Evolutionary conservation across 2,113 vertebrate genomes (phyloP).

Genomic region (Astatotilapia flaviijosephi): DNA sequence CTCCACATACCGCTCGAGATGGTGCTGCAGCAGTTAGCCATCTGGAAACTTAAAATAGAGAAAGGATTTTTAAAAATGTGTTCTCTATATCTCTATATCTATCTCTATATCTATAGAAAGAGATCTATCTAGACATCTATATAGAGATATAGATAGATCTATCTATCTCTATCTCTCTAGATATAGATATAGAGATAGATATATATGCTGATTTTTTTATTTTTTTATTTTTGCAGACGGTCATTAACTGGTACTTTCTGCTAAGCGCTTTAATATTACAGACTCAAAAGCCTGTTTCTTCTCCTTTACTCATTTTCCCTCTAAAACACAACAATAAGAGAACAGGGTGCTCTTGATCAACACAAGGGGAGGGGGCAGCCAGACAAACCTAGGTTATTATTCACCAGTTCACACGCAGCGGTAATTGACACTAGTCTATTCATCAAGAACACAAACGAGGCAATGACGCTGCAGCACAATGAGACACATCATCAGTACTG

Average conservation of each 20-base stretch:
- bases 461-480: background rate
- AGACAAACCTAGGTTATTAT: background rate
- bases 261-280: background rate
- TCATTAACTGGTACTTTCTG: background rate
- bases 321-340: background rate
- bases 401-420: background rate
- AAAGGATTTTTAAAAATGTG: background rate
- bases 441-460: slow-evolving; percentile 17
- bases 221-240: background rate
- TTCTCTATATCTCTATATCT: accelerated
- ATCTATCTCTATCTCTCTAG: no score
- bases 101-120: no score
- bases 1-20: background rate
- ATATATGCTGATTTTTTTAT: background rate
- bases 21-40: background rate
- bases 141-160: no score
- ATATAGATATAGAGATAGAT: background rate
- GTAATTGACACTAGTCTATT: slow-evolving; percentile 2
- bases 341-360: background rate
- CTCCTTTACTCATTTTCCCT: accelerated
- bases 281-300: background rate
- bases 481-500: slow-evolving; percentile 34
- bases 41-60: slow-evolving; percentile 4
- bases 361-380: background rate
- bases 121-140: no score